Base-by-base conservation (phyloP, 2,888 invertebrate species). In the Ametastegia equiseti region DNA sequence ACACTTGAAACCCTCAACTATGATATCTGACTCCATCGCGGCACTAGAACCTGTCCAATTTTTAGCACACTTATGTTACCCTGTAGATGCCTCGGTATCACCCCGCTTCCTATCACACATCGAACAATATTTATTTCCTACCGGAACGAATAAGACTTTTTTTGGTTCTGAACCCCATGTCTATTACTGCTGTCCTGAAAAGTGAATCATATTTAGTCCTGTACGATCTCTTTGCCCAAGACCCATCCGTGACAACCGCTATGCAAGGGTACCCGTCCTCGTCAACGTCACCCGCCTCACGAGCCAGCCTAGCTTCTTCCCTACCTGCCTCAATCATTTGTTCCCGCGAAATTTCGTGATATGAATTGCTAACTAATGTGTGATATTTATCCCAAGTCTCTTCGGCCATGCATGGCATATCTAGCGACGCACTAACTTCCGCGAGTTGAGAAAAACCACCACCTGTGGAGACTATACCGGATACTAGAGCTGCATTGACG, bases 31-130 rank as follows among this genome's bases (percentile, higher is more conserved):
- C n/a, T n/a, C n/a, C n/a, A n/a, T n/a, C n/a, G n/a, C n/a, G n/a
- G n/a, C n/a, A n/a, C n/a, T n/a, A n/a, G n/a, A n/a, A n/a, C n/a
- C n/a, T n/a, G n/a, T 30, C 63, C 6, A 63, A 63, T 63, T 63
- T 63, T 63, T 23, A 63, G 63, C 63, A 27, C 63, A 63, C 63
- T 63, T 63, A 63, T 63, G 63, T 27, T 63, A n/a, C n/a, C n/a
- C 27, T 7, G 63, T 6, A 7, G 27, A 3, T 27, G 63, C 23
- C 9, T 27, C 27, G 4, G 60, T 30, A 7, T 65, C 36, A 36
- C 19, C 36, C 9, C 27, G 13, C n/a, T 63, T 13, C 30, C 63
- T 63, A 33, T 19, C 19, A 19, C 63, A 63, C 63, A 63, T 63
- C 30, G 63, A 63, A 63, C 63, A 63, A 63, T 63, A 63, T 19